Conservation (phyloP, 35 echinoderm and acorn worm species). For the Apostichopus parvimensis region DNA sequence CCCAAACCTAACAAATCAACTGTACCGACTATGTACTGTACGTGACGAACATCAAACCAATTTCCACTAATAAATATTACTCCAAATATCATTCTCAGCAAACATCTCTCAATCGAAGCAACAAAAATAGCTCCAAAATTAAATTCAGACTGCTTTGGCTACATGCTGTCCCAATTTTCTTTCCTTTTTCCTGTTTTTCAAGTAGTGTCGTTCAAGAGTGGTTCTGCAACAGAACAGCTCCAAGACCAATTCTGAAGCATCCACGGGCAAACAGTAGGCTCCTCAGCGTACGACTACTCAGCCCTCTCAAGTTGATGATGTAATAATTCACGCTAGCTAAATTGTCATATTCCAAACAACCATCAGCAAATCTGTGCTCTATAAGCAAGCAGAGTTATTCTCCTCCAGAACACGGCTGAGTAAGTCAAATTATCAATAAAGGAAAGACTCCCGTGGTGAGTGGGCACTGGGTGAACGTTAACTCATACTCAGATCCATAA, state of each 20-base stretch:
- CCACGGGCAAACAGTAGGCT: not conserved
- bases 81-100: not conserved
- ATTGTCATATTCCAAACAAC: not conserved
- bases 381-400: not conserved
- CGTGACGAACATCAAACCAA: not conserved
- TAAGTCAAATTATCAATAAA: not conserved
- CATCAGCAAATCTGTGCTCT: not conserved
- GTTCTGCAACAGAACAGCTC: not conserved
- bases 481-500: conserved; percentile 22
- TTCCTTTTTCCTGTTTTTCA: not conserved
- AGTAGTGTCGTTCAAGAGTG: not conserved
- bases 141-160: not conserved
- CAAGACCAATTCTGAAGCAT: conserved; percentile 17
- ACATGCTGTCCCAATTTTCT: not conserved
- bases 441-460: not conserved
- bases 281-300: not conserved
- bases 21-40: not conserved
- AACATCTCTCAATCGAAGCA: not conserved
- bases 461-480: not conserved
- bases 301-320: conserved; percentile 4
- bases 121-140: not conserved
- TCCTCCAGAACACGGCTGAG: not conserved
- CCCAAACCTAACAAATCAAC: not conserved
- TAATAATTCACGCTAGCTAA: not conserved
- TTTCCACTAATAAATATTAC: not conserved